Evolutionary conservation across 2,888 invertebrate species (phyloP), one percentile per base, ranked within the genome.

Genomic region (Sphaerophoria taeniata): DNA sequence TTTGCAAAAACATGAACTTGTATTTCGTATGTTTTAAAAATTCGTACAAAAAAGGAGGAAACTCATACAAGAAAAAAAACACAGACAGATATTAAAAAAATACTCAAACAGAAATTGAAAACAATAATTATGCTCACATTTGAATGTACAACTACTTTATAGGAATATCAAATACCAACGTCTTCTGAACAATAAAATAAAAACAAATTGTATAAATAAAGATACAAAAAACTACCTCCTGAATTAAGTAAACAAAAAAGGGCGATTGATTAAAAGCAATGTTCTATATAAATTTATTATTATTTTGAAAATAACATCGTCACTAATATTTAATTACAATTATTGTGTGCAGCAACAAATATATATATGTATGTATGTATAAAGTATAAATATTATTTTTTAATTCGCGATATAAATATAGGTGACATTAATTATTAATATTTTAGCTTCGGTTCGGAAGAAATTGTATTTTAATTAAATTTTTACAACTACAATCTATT

Each of bases 81-180:
- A 56, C 53, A 69, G 56, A n/a, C 43, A 43, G 12, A 11, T 43
- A 43, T 58, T 43, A 14, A 9, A 36, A 63, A 60, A 60, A 65
- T 49, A 31, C 51, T 63, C 11, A 69, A 76, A 75, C 14, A 76
- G 24, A 24, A 67, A 81, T 63, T 55, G 14, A 73, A 82, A 73
- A 78, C 63, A 69, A 72, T 49, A 53, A 43, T 60, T 55, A n/a
- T 55, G 45, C 9, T 43, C 12, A 3, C 3, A 45, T 16, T 60
- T 47, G 56, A 74, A 74, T 69, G 61, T 73, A 67, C 67, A 79
- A 76, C 56, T 76, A 73, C 60, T 69, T 55, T 73, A 82, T 82
- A 82, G 82, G 82, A 82, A 82, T 82, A 82, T 77, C 67, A 72
- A 82, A 82, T 77, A 82, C 82, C 77, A 82, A 82, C 82, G 65